phyloP scores from a whole-genome alignment of 2,113 vertebrate species.

The Mirounga angustirostris region DNA sequence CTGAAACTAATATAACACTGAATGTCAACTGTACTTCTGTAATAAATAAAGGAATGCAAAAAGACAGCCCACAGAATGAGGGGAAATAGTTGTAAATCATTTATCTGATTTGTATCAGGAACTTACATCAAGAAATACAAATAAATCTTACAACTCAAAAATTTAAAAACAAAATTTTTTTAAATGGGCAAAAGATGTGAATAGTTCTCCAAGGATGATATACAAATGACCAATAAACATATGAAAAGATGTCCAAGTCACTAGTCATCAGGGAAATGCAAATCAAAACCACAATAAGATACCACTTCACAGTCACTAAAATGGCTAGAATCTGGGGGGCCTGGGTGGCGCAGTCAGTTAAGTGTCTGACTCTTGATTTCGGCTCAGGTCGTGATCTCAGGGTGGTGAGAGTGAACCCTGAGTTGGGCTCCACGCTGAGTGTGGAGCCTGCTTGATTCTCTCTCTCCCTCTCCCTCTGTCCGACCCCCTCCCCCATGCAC shows the following conservation, averaged over 20 bases:
- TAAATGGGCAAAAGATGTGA: not conserved
- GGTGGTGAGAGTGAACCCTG: not conserved
- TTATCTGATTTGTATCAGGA: not conserved
- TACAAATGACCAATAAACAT: not conserved
- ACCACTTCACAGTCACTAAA: conserved; percentile 10
- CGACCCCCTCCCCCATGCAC: no score
- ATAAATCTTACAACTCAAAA: not conserved
- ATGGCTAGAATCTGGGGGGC: not conserved
- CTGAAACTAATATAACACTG: not conserved
- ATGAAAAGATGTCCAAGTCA: not conserved
- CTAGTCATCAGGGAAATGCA: not conserved
- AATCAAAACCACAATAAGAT: conserved; percentile 2
- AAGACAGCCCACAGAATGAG: not conserved
- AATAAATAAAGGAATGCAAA: not conserved
- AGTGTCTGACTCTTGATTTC: not conserved
- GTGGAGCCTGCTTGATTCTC: not conserved
- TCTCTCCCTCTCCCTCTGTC: not conserved
- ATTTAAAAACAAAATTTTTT: not conserved
- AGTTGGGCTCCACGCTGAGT: not conserved
- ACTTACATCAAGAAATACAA: not conserved
- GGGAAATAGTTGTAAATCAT: not conserved
- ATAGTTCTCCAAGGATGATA: not conserved
- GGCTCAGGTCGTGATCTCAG: not conserved
- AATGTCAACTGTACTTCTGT: not conserved
- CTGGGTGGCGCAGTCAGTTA: no score